Evolutionary conservation across 2,113 vertebrate genomes (phyloP).

Genomic region (Malurus cyaneus): DNA sequence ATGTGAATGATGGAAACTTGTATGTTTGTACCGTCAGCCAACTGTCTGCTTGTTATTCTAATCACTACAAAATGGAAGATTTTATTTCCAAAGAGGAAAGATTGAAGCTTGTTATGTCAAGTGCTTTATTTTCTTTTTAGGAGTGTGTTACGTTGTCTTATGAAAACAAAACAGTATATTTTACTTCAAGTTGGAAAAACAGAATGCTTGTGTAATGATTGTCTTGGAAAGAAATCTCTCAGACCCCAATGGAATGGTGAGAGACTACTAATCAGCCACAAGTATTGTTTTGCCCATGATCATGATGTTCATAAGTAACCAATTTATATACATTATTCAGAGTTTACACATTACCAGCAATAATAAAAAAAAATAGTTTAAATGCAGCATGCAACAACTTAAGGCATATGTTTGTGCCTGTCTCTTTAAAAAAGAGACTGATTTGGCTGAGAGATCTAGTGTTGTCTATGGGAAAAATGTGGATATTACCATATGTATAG

Average conservation of each 20-base stretch:
- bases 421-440: background rate
- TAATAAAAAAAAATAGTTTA: background rate
- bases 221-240: slow-evolving; percentile 1
- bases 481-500: background rate
- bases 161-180: background rate
- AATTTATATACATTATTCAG: background rate
- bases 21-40: background rate
- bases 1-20: background rate
- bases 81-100: slow-evolving; percentile 37
- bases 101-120: background rate
- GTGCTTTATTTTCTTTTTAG: slow-evolving; percentile 35
- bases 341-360: background rate
- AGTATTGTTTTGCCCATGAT: background rate
- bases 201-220: background rate
- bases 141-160: background rate
- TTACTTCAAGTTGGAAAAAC: slow-evolving; percentile 13
- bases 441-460: background rate
- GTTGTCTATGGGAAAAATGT: background rate
- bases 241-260: background rate
- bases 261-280: background rate
- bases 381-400: background rate
- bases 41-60: slow-evolving; percentile 21
- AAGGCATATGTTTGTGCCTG: background rate
- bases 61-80: background rate
- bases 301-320: background rate